Evolutionary conservation across 1,140 invertebrate genomes (phyloP), one percentile per base, ranked within the genome.

Genomic region (Steinernema feltiae): DNA sequence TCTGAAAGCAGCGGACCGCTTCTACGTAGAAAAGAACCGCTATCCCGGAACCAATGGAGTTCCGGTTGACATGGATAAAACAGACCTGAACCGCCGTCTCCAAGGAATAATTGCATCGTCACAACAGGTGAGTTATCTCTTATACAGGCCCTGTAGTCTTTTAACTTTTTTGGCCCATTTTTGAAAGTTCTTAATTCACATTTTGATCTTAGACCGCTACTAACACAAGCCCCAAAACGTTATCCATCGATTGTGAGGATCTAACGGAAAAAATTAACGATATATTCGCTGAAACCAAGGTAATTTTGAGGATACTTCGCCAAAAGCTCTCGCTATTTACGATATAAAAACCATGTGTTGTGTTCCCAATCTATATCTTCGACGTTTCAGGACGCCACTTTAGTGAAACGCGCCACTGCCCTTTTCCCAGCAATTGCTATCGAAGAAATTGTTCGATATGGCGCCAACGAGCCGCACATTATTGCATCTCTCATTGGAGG

Each of bases 401-500:
- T 63, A 21, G 24, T 27, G 24, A 63, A 63, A 63, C 12, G 53
- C 3, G 53, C 53, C 3, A 3, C 24, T 21, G 24, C 53, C 24
- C 24, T 63, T 15, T 31, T 78, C 17, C 32, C 70, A 1, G 76
- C 73, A 18, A 15, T 30, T 21, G 69, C 69, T 21, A 46, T 78
- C 17, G 30, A 63, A 27, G 80, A 81, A 70, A 78, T 81, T 76
- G 88, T 87, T 80, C 88, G 90, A 0, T 98, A 94, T 88, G 96
- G 95, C 48, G 95, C 93, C 21, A 90, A 92, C 3, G 95, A 98
- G 88, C 87, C 98, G 53, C 97, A 98, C 88, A 93, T 94, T 32
- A 90, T 98, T 18, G 74, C 78, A 1, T 53, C 78, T 17, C 48
- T 81, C n/a, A 41, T 80, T 18, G 79, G 79, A 29, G 76, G 95